Evolutionary conservation across 2,888 invertebrate genomes (phyloP), one percentile per base, ranked within the genome.

Genomic region (Polydrusus cervinus): DNA sequence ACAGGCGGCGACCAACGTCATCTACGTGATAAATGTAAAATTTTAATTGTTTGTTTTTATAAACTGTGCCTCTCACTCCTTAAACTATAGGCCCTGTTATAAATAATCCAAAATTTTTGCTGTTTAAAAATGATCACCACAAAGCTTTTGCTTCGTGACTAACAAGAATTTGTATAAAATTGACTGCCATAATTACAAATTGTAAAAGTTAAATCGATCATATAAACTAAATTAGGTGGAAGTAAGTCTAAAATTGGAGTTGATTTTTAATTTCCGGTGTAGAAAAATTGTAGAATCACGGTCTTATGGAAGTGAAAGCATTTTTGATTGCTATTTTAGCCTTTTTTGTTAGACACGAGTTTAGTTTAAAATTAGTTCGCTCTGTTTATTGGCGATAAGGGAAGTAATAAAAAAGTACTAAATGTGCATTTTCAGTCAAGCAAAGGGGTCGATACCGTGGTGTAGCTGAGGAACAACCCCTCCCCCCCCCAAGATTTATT

Each of bases 191-290:
- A 57, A 55, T 55, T 38, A 57, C 16, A 38, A 57, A 57, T 57
- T 57, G 57, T 57, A 34, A 16, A 53, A 66, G 66, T 53, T 38
- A 38, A 66, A 66, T 66, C 53, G 66, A 53, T 14, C 16, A 64
- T 34, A 64, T 64, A 64, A 64, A 64, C 30, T 53, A 66, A 66
- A 66, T 66, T 66, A 20, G 25, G 51, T 47, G 47, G 51, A 66
- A 66, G 47, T 40, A 53, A 66, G n/a, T 66, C 66, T 40, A 25
- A 66, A 66, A 66, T 66, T 66, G 40, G 66, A 66, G 53, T 53
- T 53, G 66, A 66, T 66, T 66, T 53, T 66, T 66, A 66, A 66
- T 66, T 66, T 66, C 66, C 66, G 66, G 47, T 14, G 9, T 38
- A 57, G 14, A 34, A 38, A 57, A 57, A 57, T 57, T 38, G 57